A percentile compares a stretch with the other conserved stretches of the same genome.
Conservation (phyloP, 1,140 invertebrate species). For the Gonatopus flavifemur region DNA sequence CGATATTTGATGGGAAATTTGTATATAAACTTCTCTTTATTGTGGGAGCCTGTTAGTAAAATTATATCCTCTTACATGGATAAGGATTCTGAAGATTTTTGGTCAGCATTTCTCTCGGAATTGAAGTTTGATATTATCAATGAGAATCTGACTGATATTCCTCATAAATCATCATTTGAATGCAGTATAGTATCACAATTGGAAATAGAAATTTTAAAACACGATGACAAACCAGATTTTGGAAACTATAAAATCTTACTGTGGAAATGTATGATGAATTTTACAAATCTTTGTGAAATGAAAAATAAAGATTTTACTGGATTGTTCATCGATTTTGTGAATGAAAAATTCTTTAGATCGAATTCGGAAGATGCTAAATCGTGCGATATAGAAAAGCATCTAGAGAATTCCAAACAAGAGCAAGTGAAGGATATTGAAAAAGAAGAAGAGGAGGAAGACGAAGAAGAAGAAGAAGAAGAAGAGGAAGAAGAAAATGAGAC, state of each 20-base stretch:
- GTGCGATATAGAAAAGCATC: constrained; percentile 55
- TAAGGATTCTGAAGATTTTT: constrained; percentile 71
- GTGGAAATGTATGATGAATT: constrained; percentile 76
- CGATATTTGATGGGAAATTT: constrained; percentile 80
- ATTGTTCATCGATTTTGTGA: constrained; percentile 79
- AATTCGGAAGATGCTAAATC: constrained; percentile 55
- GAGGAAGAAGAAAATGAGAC: constrained; percentile 44
- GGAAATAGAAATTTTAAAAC: constrained; percentile 26
- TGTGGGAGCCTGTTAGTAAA: constrained; percentile 82
- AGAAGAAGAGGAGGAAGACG: constrained; percentile 23
- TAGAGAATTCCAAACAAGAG: constrained; percentile 10
- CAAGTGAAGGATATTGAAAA: constrained; percentile 18
- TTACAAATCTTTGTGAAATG: constrained; percentile 73
- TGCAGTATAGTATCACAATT: constrained; percentile 39
- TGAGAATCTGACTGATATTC: constrained; percentile 27
- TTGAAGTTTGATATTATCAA: too few species aligned
- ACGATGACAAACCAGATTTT: constrained; percentile 67
- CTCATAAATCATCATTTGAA: constrained; percentile 20
- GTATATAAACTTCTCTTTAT: constrained; percentile 82
- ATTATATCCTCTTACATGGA: constrained; percentile 74
- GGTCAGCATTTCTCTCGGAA: constrained; percentile 71
- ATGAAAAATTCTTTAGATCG: constrained; percentile 58
- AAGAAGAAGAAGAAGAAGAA: constrained; percentile 29
- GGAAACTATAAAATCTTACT: constrained; percentile 77
- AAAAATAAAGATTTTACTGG: constrained; percentile 77